These are phyloP conservation scores for Chiloscyllium plagiosum DNA, from an alignment of 2,113 vertebrate genomes.

Conservation along the genomic window DNA sequence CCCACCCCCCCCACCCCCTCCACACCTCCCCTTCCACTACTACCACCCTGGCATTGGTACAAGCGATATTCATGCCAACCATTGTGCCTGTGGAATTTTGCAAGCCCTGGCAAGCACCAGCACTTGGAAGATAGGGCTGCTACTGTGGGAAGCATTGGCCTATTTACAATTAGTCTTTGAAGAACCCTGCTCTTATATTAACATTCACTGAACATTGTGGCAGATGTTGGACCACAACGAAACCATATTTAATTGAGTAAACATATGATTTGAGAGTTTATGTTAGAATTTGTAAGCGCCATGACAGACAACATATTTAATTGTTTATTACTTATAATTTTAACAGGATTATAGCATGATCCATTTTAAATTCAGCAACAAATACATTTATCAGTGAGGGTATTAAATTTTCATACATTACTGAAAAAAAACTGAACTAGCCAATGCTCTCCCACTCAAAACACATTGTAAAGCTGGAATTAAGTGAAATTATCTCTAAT, in stretches of 20 bases:
- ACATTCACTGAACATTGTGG: background rate
- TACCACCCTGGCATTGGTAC: background rate
- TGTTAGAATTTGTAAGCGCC: background rate
- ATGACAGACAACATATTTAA: background rate
- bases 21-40: background rate
- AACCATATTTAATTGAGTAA: background rate
- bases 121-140: background rate
- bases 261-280: background rate
- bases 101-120: constrained; percentile 24
- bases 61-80: background rate
- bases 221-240: background rate
- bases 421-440: constrained; percentile 5
- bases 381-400: background rate
- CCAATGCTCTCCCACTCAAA: background rate
- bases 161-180: constrained; percentile 2
- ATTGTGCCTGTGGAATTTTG: constrained; percentile 7
- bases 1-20: too few relatives aligned
- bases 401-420: constrained; percentile 20
- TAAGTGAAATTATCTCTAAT: constrained; percentile 62
- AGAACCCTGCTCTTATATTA: background rate
- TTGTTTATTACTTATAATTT: constrained; percentile 4
- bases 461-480: constrained; percentile 41
- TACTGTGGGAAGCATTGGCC: background rate
- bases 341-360: background rate
- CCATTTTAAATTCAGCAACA: background rate